phyloP scores from a whole-genome alignment of 2,888 invertebrate genomes.

The Apamea anceps region DNA sequence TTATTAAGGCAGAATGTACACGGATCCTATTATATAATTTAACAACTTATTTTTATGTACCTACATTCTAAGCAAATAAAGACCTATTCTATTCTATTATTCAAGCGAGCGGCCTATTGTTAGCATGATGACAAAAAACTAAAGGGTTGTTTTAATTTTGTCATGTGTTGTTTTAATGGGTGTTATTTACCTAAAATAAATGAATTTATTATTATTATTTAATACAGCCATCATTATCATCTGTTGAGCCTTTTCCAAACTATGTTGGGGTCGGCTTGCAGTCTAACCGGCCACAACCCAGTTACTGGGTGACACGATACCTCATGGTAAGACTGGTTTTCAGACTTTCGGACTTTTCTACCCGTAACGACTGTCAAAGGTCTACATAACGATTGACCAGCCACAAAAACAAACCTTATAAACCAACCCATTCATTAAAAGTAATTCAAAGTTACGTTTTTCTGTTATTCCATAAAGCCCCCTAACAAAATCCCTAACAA shows the following conservation, averaged over 20 bases:
- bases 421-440: background rate
- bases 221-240: background rate
- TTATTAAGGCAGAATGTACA: too few relatives aligned
- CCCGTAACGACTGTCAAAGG: background rate
- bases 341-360: background rate
- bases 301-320: background rate
- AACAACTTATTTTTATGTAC: too few relatives aligned
- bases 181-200: too few relatives aligned
- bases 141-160: too few relatives aligned
- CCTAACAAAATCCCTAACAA: constrained; percentile 2
- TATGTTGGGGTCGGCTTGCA: background rate
- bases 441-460: constrained; percentile 1
- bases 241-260: background rate
- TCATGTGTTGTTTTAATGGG: too few relatives aligned
- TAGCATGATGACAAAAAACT: too few relatives aligned
- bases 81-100: too few relatives aligned
- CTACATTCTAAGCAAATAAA: too few relatives aligned
- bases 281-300: background rate
- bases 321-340: background rate
- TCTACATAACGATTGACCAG: background rate
- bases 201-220: too few relatives aligned
- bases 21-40: too few relatives aligned
- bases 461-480: background rate
- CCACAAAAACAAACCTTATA: background rate
- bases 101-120: too few relatives aligned